These are phyloP conservation scores for Eupithecia insigniata DNA, from an alignment of 2,888 invertebrate genomes.

Conservation along the genomic window DNA sequence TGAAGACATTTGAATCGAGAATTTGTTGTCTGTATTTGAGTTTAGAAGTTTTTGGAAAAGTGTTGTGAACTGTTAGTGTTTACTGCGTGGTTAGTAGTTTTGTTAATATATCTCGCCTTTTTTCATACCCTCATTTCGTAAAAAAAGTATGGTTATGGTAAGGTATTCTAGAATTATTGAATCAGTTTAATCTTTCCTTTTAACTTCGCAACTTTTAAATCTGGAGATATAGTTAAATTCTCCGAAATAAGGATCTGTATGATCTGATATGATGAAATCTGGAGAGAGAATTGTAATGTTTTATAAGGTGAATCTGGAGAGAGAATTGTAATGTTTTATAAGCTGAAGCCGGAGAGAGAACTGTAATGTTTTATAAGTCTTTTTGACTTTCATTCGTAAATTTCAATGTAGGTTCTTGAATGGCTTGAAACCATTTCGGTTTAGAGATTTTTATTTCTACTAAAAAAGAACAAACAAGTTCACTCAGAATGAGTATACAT, in stretches of 20 bases:
- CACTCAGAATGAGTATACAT: too few species aligned
- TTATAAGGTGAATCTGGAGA: too few species aligned
- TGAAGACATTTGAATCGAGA: neutral
- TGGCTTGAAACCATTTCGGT: neutral
- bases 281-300: too few species aligned
- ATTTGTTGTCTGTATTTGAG: conserved; percentile 2
- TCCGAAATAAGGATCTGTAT: too few species aligned
- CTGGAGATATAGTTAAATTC: too few species aligned
- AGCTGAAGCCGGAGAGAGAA: neutral
- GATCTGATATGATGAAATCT: too few species aligned
- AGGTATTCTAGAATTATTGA: neutral
- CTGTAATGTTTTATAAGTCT: too few species aligned
- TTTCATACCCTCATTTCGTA: neutral
- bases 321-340: too few species aligned
- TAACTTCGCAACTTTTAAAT: neutral
- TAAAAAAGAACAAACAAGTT: too few species aligned
- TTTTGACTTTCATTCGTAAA: neutral
- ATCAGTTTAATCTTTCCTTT: neutral
- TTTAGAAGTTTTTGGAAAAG: neutral
- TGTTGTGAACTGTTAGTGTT: neutral
- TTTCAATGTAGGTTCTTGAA: neutral
- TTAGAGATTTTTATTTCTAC: too few species aligned
- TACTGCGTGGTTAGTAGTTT: neutral
- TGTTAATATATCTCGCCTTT: neutral
- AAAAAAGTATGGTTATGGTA: neutral